These are phyloP conservation scores for Orthosia gothica DNA, from an alignment of 2,888 invertebrate species.

Conservation along the genomic window DNA sequence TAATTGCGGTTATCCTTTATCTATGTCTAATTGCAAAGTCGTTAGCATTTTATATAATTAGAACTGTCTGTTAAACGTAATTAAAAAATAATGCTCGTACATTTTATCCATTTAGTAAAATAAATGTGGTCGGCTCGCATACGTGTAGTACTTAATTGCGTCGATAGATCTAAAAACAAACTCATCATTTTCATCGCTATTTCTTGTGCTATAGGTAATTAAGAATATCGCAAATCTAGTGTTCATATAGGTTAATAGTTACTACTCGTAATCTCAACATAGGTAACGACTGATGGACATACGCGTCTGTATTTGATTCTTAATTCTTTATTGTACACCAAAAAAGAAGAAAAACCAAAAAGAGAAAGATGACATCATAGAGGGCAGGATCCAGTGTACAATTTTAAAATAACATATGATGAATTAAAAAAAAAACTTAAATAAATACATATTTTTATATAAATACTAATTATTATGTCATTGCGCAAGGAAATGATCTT, in stretches of 20 bases:
- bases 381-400: no score
- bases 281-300: no score
- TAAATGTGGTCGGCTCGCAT: not conserved
- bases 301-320: no score
- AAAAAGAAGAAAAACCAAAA: no score
- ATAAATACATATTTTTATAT: no score
- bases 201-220: not conserved
- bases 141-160: conserved; percentile 4
- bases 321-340: no score
- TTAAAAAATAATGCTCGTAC: conserved; percentile 29
- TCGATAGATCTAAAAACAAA: not conserved
- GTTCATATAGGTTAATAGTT: not conserved
- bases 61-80: conserved; percentile 13
- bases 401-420: no score
- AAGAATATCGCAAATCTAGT: not conserved
- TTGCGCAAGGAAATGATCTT: no score
- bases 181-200: not conserved
- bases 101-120: conserved; percentile 19
- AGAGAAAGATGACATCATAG: no score
- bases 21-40: conserved; percentile 21
- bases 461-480: no score
- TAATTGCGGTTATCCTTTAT: conserved; percentile 39
- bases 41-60: conserved; percentile 35
- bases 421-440: no score
- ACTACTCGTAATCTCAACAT: not conserved